Base-by-base conservation (phyloP, 1,140 invertebrate species). In the Heliconius eleuchia region DNA sequence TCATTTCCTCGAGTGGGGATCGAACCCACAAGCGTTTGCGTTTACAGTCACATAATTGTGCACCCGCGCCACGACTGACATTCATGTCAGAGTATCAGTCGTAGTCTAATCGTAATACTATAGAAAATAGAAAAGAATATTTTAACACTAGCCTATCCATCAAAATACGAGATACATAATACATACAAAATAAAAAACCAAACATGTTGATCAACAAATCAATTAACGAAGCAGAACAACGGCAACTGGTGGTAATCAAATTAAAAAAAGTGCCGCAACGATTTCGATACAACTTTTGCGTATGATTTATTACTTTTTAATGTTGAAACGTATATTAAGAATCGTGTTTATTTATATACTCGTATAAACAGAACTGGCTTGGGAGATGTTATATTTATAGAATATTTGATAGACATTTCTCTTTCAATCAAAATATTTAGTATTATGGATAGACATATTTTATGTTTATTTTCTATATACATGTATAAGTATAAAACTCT, bases 201-300 rank as follows among this genome's bases (percentile, higher is more conserved):
- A 66, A 66, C 60, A 66, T 16, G 60, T 66, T 6, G 13, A 66
- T 13, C 60, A 66, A 66, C 27, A 55, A 81, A 79, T 75, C 74
- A 66, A 82, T 80, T 73, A 82, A 73, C 71, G 52, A 75, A 71
- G 52, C 50, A 72, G 71, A 78, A 74, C 78, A 57, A 57, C 73
- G 16, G 77, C 50, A 80, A 79, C 74, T 79, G 77, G 75, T 79
- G 82, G 73, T 79, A 80, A 82, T 80, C 77, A 82, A 79, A 84
- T 84, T 82, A 81, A 71, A 71, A 30, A 81, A 80, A 76, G 75
- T 79, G 79, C 79, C 81, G 79, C 71, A 76, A 74, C 81, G 37
- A 79, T 80, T 81, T 74, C 75, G 76, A 80, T 80, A 73, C 78
- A 73, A 71, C 70, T 76, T 80, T 74, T 82, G 74, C 75, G 80